Evolutionary conservation across 2,113 vertebrate species (phyloP).

Genomic region (Agapornis roseicollis): DNA sequence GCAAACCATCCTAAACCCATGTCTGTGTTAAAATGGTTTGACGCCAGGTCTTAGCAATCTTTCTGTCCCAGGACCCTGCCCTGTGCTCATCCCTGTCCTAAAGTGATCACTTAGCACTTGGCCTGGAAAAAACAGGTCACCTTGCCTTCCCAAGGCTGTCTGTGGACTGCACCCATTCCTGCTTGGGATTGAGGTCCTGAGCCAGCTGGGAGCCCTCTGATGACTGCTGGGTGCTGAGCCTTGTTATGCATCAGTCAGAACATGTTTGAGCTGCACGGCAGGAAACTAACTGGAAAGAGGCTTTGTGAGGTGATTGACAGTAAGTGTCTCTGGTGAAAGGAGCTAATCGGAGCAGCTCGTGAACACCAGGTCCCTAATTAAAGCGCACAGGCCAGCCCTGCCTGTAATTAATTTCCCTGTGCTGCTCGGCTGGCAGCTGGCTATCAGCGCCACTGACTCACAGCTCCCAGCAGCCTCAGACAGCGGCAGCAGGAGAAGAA

Average conservation of each 20-base stretch:
- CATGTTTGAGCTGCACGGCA: rapidly evolving
- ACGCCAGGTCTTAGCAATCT: background rate
- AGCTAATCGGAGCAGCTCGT: slow-evolving; percentile 24
- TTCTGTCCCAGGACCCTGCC: background rate
- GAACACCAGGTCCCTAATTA: slow-evolving; percentile 52
- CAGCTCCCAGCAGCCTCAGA: background rate
- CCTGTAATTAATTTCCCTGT: slow-evolving; percentile 49
- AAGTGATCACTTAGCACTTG: background rate
- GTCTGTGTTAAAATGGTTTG: background rate
- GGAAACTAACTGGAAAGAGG: background rate
- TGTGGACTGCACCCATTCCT: background rate
- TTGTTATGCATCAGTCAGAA: background rate
- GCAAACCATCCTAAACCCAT: background rate
- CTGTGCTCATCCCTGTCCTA: background rate
- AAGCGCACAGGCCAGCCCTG: slow-evolving; percentile 12
- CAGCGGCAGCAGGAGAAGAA: rapidly evolving
- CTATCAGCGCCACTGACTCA: background rate
- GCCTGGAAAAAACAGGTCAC: background rate
- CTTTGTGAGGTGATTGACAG: slow-evolving; percentile 27
- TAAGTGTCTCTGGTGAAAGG: background rate
- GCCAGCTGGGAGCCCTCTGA: background rate
- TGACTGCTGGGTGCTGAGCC: background rate
- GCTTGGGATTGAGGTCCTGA: background rate
- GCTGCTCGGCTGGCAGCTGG: background rate
- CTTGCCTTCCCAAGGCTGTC: background rate